Evolutionary conservation across 2,888 invertebrate genomes (phyloP), one percentile per base, ranked within the genome.

Genomic region (Fragum whitleyi): DNA sequence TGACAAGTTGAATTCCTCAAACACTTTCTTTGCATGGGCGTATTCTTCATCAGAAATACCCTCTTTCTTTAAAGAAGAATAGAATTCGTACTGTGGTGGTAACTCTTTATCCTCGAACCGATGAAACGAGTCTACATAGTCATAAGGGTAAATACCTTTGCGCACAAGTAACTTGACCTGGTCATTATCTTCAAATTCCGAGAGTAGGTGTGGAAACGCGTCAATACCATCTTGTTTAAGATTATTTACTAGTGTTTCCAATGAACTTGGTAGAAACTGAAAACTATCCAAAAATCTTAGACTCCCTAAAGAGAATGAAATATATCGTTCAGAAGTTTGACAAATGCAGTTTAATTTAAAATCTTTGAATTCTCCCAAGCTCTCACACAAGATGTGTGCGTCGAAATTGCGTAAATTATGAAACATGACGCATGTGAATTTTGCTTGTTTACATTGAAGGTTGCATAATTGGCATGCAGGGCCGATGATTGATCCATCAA

Each of bases 261-360:
- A 65, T 32, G 71, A 36, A 23, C 32, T 68, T n/a, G 61, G 65
- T 59, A 83, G 71, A 39, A 84, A 84, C 42, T 75, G 76, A 61
- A 73, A 74, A 23, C 76, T 79, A 51, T 84, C 84, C 9, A 84
- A 42, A 79, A 84, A 81, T 26, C 81, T 39, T 5, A 84, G 65
- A 36, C 65, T 65, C 16, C 74, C 79, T 2, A 84, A 39, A 19
- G 81, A 77, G 74, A 85, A 81, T 32, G 73, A 65, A 16, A 84
- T 57, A 65, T 81, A 84, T 19, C 71, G 57, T 61, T 81, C 80
- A 62, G 70, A 70, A 57, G 75, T 81, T 23, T 84, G 77, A 29
- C 77, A 47, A 29, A 77, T 79, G 32, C 74, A 74, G 29, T 23
- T 23, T 21, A 82, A 23, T 42, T 14, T 42, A n/a, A 61, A 14